These are phyloP conservation scores for Rapana venosa DNA, from an alignment of 2,888 invertebrate genomes.

Conservation along the genomic window DNA sequence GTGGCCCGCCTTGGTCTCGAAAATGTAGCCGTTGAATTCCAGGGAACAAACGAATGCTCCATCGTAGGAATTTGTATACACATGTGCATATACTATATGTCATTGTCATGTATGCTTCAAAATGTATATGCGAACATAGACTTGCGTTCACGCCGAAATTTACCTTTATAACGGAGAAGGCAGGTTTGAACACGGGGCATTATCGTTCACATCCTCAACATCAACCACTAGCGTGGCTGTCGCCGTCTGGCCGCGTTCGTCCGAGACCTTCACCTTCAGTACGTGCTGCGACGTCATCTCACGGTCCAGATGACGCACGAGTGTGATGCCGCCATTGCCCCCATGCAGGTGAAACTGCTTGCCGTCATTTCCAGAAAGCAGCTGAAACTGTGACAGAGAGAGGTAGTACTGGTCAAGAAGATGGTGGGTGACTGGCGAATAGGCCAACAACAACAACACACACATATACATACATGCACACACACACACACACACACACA, in stretches of 20 bases:
- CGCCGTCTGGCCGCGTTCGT: conserved; percentile 50
- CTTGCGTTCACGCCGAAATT: conserved; percentile 31
- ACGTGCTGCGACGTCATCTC: conserved; percentile 52
- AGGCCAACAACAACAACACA: no score
- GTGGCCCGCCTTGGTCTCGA: conserved; percentile 5
- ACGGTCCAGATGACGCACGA: conserved; percentile 55
- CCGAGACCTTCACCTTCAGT: conserved; percentile 50
- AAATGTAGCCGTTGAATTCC: not conserved
- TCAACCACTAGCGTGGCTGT: conserved; percentile 51
- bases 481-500: not conserved
- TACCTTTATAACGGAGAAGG: conserved; percentile 51
- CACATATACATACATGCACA: not conserved
- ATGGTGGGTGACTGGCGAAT: no score
- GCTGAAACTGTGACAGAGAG: not conserved
- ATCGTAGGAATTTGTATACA: not conserved
- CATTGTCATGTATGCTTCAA: not conserved
- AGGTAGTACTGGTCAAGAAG: not conserved
- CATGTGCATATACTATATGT: not conserved
- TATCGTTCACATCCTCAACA: conserved; percentile 62
- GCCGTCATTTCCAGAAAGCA: conserved; percentile 43
- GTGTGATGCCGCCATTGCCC: conserved; percentile 53
- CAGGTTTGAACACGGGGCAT: conserved; percentile 54
- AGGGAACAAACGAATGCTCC: not conserved
- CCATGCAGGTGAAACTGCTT: conserved; percentile 48
- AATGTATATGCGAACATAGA: not conserved